Conservation (phyloP, 2,888 invertebrate genomes). For the Taphrorychus bicolor region DNA sequence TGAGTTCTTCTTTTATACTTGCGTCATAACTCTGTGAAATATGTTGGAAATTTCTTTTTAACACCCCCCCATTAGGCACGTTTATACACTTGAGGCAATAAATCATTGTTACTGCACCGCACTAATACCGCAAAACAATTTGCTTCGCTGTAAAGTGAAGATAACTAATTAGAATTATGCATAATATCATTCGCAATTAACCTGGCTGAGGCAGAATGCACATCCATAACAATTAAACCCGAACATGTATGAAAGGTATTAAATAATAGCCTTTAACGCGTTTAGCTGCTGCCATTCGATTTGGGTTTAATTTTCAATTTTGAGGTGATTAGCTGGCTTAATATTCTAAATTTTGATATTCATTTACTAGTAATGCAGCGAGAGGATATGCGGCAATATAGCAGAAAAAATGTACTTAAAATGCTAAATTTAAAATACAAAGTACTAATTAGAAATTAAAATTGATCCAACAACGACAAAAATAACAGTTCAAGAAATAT, state of each 20-base stretch:
- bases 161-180: slow-evolving; percentile 34
- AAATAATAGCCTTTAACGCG: slow-evolving; percentile 26
- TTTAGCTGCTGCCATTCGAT: slow-evolving; percentile 16
- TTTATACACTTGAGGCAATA: background rate
- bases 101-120: slow-evolving; percentile 6
- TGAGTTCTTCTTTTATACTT: background rate
- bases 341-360: background rate
- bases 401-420: no score
- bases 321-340: background rate
- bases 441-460: no score
- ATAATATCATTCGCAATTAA: slow-evolving; percentile 32
- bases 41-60: background rate
- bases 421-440: no score
- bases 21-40: background rate
- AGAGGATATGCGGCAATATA: no score
- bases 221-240: slow-evolving; percentile 33
- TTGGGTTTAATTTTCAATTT: slow-evolving; percentile 23
- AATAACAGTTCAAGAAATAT: no score
- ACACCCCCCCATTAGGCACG: background rate
- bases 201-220: slow-evolving; percentile 20
- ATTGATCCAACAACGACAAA: no score
- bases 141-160: slow-evolving; percentile 7
- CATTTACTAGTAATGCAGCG: background rate
- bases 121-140: slow-evolving; percentile 3
- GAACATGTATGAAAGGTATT: slow-evolving; percentile 33